These are phyloP conservation scores for Distichodus sexfasciatus DNA, from an alignment of 2,797 vertebrate species.

Conservation along the genomic window DNA sequence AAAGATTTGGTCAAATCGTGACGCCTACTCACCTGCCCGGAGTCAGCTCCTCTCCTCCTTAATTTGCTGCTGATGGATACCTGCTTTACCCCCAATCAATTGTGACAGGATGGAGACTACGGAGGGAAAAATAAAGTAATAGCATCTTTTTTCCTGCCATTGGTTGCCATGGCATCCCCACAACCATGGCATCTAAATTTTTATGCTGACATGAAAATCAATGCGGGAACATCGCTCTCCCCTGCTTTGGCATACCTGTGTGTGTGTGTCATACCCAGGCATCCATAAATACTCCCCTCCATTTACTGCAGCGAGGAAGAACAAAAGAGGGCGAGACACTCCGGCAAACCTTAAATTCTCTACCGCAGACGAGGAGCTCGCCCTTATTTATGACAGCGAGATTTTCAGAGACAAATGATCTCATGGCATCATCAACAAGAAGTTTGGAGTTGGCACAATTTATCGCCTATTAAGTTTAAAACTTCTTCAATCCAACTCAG, in stretches of 20 bases:
- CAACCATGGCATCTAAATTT: slow-evolving; percentile 18
- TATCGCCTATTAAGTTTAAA: slow-evolving; percentile 14
- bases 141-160: slow-evolving; percentile 27
- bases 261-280: slow-evolving; percentile 33
- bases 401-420: slow-evolving; percentile 20
- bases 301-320: slow-evolving; percentile 20
- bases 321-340: neutral
- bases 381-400: slow-evolving; percentile 11
- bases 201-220: slow-evolving; percentile 45
- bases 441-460: neutral
- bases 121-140: slow-evolving; percentile 17
- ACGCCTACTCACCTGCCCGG: no score
- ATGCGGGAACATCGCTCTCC: slow-evolving; percentile 34
- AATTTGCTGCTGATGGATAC: neutral
- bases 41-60: neutral
- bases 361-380: neutral
- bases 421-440: neutral
- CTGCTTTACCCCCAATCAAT: neutral
- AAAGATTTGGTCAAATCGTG: no score
- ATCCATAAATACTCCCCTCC: slow-evolving; percentile 39
- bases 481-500: neutral
- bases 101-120: slow-evolving; percentile 10
- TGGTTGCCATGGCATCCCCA: slow-evolving; percentile 32
- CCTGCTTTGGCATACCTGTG: slow-evolving; percentile 20
- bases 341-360: slow-evolving; percentile 29